Evolutionary conservation across 2,797 vertebrate genomes (phyloP), one percentile per base, ranked within the genome.

Genomic region (Hylomyscus alleni): DNA sequence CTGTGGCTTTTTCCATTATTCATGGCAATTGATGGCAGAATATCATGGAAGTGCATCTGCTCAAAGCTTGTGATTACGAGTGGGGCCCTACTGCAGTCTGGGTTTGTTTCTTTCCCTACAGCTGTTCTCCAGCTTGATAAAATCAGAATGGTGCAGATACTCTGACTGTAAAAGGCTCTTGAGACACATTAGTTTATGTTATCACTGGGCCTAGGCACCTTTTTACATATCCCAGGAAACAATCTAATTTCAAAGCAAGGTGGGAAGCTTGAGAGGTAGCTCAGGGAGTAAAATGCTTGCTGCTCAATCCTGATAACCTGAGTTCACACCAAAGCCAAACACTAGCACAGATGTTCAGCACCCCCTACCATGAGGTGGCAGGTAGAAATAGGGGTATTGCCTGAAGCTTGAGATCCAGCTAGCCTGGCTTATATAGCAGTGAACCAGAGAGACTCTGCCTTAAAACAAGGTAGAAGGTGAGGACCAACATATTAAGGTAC

Each of bases 1-100:
- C 8, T 1, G n/a, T 88, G 83, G 89, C 95, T 86, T 76, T n/a
- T 83, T 92, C 37, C 82, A 89, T 96, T 89, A 88, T 87, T 96
- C 92, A 91, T 77, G 78, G 3, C 22, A n/a, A 12, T 52, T 37
- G 0, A 11, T 22, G 86, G 58, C 17, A 44, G 89, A 26, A 37
- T 44, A 2, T 87, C 40, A 2, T 3, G n/a, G 89, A 10, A 2
- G 58, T 0, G 29, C 80, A 67, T 91, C 83, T 85, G 83, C 75
- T 90, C 37, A 1, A 26, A 77, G 62, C 37, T 0, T 50, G 37
- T 81, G 76, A 67, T 87, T 56, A 26, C 0, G 0, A n/a, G 87
- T 56, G 85, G 60, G 87, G 77, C 78, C 52, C 73, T 26, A 0
- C 93, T 77, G 73, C 58, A 50, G 69, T 67, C 76, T 17, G 69